phyloP scores from a whole-genome alignment of 2,888 invertebrate genomes.

The Deilephila elpenor region DNA sequence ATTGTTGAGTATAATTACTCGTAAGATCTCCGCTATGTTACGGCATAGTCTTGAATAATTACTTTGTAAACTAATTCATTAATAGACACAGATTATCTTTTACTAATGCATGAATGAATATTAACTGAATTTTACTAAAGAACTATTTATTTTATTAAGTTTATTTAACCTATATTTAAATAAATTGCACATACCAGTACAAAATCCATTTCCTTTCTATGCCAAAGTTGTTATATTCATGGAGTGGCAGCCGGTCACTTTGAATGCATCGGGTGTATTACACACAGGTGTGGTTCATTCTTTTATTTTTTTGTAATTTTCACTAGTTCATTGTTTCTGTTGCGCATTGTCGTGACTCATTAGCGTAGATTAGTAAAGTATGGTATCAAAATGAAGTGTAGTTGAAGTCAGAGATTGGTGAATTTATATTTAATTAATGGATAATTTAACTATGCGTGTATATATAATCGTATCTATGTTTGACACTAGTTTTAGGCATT shows the following conservation, averaged over 20 bases:
- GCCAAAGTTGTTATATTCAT: neutral
- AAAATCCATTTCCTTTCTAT: slow-evolving; percentile 12
- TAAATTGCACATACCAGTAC: slow-evolving; percentile 20
- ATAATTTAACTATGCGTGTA: too few species aligned
- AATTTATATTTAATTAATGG: too few species aligned
- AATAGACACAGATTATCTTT: too few species aligned
- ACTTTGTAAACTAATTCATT: too few species aligned
- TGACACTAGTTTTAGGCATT: too few species aligned
- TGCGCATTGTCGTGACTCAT: neutral
- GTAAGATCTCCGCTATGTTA: too few species aligned
- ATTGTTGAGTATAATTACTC: too few species aligned
- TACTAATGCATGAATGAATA: too few species aligned
- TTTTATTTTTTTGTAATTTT: slow-evolving; percentile 18
- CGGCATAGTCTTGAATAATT: too few species aligned
- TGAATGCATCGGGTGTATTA: neutral
- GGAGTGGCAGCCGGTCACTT: neutral
- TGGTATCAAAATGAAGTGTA: neutral
- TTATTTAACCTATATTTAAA: too few species aligned
- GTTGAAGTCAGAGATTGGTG: neutral
- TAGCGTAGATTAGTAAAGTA: neutral
- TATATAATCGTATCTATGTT: too few species aligned
- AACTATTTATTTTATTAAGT: neutral
- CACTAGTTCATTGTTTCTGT: slow-evolving; percentile 27
- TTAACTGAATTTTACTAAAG: too few species aligned
- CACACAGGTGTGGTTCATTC: slow-evolving; percentile 22